A percentile compares a stretch with the other conserved stretches of the same genome.
Evolutionary conservation across 2,113 vertebrate species (phyloP).

Genomic region (Oncorhynchus mykiss): DNA sequence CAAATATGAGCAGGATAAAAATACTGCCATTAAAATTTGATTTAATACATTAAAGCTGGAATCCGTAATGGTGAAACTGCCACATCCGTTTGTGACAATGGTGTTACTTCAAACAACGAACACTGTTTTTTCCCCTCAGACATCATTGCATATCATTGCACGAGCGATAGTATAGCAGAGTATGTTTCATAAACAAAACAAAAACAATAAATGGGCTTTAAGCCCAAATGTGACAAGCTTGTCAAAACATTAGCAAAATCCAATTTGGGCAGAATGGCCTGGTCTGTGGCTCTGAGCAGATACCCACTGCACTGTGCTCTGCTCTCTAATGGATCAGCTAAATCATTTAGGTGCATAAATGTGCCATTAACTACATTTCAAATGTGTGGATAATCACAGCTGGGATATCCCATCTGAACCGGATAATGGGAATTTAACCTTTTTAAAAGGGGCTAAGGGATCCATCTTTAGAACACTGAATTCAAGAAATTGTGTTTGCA

Average conservation of each 20-base stretch:
- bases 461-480: constrained; percentile 41
- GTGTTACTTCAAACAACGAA: too few relatives aligned
- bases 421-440: constrained; percentile 73
- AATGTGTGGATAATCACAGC: constrained; percentile 77
- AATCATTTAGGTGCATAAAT: constrained; percentile 69
- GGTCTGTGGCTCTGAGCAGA: constrained; percentile 51
- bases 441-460: constrained; percentile 56
- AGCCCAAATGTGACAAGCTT: constrained; percentile 41
- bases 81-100: too few relatives aligned
- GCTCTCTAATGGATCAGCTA: constrained; percentile 72
- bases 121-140: too few relatives aligned
- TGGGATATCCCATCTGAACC: constrained; percentile 53
- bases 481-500: constrained; percentile 4
- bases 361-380: constrained; percentile 71
- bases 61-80: too few relatives aligned
- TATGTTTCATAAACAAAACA: too few relatives aligned
- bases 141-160: too few relatives aligned
- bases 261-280: constrained; percentile 51
- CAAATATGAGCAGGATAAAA: not conserved
- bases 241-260: constrained; percentile 63
- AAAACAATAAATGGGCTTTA: not conserved
- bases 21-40: constrained; percentile 7
- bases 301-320: constrained; percentile 41
- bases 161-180: too few relatives aligned
- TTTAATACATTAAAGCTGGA: constrained; percentile 25